Conservation (phyloP, 1,140 invertebrate species). For the Chrysoperla carnea region DNA sequence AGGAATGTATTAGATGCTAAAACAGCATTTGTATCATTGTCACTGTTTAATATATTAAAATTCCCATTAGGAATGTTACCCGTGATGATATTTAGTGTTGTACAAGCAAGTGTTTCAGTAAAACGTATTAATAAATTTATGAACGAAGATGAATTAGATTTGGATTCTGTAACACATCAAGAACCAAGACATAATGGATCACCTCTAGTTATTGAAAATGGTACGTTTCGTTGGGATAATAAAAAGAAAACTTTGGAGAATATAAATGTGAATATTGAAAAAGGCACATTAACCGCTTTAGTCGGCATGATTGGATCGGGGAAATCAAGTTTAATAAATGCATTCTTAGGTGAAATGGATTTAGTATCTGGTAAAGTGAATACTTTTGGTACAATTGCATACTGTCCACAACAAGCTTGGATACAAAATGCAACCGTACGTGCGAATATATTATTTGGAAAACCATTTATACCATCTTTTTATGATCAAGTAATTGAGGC, state of each 20-base stretch:
- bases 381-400: constrained; percentile 60
- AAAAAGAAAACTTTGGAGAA: constrained; percentile 38
- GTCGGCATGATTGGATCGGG: constrained; percentile 72
- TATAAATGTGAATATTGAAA: constrained; percentile 45
- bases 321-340: constrained; percentile 67
- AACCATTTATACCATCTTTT: too few relatives aligned
- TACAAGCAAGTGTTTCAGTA: constrained; percentile 64
- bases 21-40: constrained; percentile 84
- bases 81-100: constrained; percentile 63
- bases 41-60: constrained; percentile 88
- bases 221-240: constrained; percentile 50
- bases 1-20: constrained; percentile 62
- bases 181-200: constrained; percentile 47
- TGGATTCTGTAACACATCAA: constrained; percentile 50
- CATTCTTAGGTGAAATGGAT: constrained; percentile 71
- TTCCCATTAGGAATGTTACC: constrained; percentile 74
- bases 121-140: constrained; percentile 71
- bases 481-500: constrained; percentile 20
- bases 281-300: constrained; percentile 51
- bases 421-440: constrained; percentile 72
- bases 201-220: constrained; percentile 57
- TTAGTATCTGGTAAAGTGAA: constrained; percentile 53
- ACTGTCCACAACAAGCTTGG: constrained; percentile 80
- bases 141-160: constrained; percentile 63
- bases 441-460: constrained; percentile 68